Evolutionary conservation across 64 coral and sea anemone species (phyloP).

Genomic region (Porites australiensis): DNA sequence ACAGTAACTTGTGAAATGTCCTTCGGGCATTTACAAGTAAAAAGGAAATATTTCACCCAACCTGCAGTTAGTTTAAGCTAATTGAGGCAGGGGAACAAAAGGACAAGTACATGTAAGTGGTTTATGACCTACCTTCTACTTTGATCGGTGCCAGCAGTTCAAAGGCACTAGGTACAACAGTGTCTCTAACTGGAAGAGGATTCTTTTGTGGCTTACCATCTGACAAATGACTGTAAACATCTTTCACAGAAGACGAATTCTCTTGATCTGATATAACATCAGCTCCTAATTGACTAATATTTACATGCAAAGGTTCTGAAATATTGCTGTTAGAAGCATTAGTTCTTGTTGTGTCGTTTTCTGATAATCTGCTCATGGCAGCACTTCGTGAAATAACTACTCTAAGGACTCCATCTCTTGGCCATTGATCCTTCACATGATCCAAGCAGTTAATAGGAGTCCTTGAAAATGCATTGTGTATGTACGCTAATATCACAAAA

Average conservation of each 20-base stretch:
- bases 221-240: conserved; percentile 58
- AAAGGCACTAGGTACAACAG: conserved; percentile 81
- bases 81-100: neutral
- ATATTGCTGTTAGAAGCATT: conserved; percentile 54
- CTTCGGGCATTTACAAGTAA: no score
- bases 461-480: conserved; percentile 97
- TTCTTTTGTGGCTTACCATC: conserved; percentile 73
- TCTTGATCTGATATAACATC: conserved; percentile 16
- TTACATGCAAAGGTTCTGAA: conserved; percentile 44
- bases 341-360: conserved; percentile 61
- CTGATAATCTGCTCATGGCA: conserved; percentile 66
- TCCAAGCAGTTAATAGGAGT: conserved; percentile 97
- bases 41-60: no score
- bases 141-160: conserved; percentile 73
- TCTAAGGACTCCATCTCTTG: conserved; percentile 94
- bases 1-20: no score
- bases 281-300: conserved; percentile 18
- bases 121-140: conserved; percentile 35
- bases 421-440: conserved; percentile 91
- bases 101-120: neutral
- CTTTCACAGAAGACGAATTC: conserved; percentile 57
- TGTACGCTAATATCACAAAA: conserved; percentile 93
- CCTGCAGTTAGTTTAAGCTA: no score
- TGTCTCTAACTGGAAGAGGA: conserved; percentile 78
- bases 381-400: conserved; percentile 83